A percentile compares a stretch with the other conserved stretches of the same genome.
Evolutionary conservation across 2,113 vertebrate species (phyloP).

Genomic region (Syrrhaptes paradoxus): DNA sequence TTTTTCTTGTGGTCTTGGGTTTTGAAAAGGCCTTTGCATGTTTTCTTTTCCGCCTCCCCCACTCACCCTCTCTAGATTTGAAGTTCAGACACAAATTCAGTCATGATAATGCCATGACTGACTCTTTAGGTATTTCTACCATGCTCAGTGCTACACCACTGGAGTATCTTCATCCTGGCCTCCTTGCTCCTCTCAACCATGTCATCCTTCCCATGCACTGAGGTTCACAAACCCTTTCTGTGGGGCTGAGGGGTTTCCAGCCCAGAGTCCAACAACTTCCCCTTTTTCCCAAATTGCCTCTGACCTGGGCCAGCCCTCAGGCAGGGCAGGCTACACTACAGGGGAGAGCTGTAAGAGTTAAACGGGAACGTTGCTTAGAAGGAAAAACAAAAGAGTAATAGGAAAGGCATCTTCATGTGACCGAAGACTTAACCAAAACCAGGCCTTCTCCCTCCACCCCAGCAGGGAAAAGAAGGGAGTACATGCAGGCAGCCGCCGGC

Average conservation of each 20-base stretch:
- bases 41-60: slow-evolving; percentile 48
- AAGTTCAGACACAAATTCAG: slow-evolving; percentile 42
- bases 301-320: not conserved
- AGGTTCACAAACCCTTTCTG: not conserved
- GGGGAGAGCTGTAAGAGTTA: slow-evolving; percentile 63
- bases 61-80: not conserved
- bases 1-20: slow-evolving; percentile 67
- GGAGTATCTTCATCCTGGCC: not conserved
- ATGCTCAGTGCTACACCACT: not conserved
- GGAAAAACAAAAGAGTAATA: slow-evolving; percentile 76
- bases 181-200: not conserved
- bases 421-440: slow-evolving; percentile 72
- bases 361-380: slow-evolving; percentile 66
- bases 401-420: slow-evolving; percentile 78
- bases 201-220: not conserved
- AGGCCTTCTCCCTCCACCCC: slow-evolving; percentile 56
- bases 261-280: not conserved
- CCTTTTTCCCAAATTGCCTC: not conserved
- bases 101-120: slow-evolving; percentile 41
- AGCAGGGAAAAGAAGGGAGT: slow-evolving; percentile 36
- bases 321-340: not conserved
- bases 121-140: slow-evolving; percentile 49
- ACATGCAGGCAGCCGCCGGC: not conserved
- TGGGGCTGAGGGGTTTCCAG: not conserved
- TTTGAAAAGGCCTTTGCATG: slow-evolving; percentile 61